Conservation (phyloP, 92 coral and sea anemone genomes). For the Heteractis magnifica region DNA sequence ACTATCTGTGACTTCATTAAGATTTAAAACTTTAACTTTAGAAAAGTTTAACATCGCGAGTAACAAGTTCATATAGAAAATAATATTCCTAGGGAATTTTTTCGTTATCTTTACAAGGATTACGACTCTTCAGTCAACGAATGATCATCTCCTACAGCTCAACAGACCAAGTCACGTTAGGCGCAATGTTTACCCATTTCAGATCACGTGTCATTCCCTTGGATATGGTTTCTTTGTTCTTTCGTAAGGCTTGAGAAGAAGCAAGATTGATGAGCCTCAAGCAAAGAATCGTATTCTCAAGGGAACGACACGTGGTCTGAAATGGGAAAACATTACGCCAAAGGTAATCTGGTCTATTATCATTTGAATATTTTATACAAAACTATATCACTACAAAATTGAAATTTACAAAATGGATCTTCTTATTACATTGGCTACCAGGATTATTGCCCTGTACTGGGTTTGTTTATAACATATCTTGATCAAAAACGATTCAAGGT, state of each 20-base stretch:
- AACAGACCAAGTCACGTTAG: background rate
- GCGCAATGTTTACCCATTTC: too few species aligned
- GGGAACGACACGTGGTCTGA: too few species aligned
- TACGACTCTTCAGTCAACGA: background rate
- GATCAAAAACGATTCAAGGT: background rate
- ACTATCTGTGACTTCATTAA: slow-evolving; percentile 54
- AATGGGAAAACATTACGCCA: too few species aligned
- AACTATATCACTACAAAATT: slow-evolving; percentile 99
- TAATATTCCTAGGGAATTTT: slow-evolving; percentile 18
- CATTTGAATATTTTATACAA: slow-evolving; percentile 78
- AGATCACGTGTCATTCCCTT: too few species aligned
- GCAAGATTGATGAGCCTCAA: too few species aligned
- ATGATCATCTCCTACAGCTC: slow-evolving; percentile 1
- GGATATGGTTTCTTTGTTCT: too few species aligned
- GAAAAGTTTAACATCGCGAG: slow-evolving; percentile 49
- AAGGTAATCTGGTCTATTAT: background rate
- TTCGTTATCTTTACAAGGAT: slow-evolving; percentile 15
- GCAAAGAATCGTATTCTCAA: too few species aligned
- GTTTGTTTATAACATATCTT: background rate
- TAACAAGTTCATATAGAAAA: slow-evolving; percentile 66
- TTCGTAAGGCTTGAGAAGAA: too few species aligned
- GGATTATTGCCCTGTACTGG: background rate
- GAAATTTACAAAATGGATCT: slow-evolving; percentile 13
- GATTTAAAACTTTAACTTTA: slow-evolving; percentile 63
- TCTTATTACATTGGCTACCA: slow-evolving; percentile 1